These are phyloP conservation scores for Trematocara macrostoma DNA, from an alignment of 2,113 vertebrate genomes.

Conservation along the genomic window DNA sequence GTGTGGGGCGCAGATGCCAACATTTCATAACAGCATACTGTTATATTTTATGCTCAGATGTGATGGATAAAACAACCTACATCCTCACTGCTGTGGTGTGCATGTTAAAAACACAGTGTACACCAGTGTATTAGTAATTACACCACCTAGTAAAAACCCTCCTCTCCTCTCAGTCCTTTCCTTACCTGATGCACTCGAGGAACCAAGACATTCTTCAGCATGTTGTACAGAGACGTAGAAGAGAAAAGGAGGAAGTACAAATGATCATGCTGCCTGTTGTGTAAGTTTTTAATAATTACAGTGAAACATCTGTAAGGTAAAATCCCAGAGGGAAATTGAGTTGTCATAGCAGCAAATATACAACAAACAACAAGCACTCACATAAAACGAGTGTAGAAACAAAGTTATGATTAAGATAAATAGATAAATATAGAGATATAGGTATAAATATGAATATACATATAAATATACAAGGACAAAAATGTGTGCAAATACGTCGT, in stretches of 20 bases:
- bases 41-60: not conserved
- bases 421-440: too few relatives aligned
- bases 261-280: not conserved
- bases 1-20: not conserved
- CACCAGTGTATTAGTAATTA: not conserved
- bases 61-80: not conserved
- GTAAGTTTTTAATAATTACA: not conserved
- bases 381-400: too few relatives aligned
- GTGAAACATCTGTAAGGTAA: not conserved
- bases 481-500: rapidly evolving
- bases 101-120: not conserved
- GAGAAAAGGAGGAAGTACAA: not conserved
- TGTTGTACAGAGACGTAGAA: not conserved
- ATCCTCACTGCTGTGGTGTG: not conserved
- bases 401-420: too few relatives aligned
- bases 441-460: not conserved
- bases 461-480: not conserved
- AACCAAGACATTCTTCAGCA: not conserved
- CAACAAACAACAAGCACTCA: too few relatives aligned
- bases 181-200: not conserved
- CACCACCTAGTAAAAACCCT: not conserved
- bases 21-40: not conserved
- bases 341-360: not conserved
- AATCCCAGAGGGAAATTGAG: not conserved
- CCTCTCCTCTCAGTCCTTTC: not conserved